These are phyloP conservation scores for Mionectes macconnelli DNA, from an alignment of 2,113 vertebrate genomes.

Conservation along the genomic window DNA sequence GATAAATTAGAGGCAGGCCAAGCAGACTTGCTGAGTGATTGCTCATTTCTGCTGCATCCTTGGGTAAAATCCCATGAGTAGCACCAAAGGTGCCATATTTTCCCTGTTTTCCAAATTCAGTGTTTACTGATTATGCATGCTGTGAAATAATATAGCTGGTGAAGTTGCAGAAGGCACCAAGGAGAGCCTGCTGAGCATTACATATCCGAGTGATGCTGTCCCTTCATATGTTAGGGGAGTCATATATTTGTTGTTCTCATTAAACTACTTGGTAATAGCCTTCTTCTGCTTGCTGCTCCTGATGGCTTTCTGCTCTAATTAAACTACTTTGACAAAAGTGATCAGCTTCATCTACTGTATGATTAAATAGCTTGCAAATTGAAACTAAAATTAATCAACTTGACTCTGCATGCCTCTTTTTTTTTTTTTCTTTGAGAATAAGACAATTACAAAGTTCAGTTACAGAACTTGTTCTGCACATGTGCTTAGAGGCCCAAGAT, in stretches of 20 bases:
- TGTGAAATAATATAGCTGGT: constrained; percentile 6
- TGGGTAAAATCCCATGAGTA: constrained; percentile 69
- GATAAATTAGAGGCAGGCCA: constrained; percentile 79
- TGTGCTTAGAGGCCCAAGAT: neutral
- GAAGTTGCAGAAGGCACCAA: neutral
- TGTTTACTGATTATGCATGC: constrained; percentile 20
- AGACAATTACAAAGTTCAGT: neutral
- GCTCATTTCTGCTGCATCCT: constrained; percentile 72
- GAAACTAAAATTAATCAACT: neutral
- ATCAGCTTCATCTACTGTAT: neutral
- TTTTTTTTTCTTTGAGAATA: neutral
- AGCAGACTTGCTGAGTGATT: constrained; percentile 68
- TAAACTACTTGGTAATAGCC: neutral
- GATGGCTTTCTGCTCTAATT: neutral
- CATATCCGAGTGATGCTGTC: neutral
- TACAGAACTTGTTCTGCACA: neutral
- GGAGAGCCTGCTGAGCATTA: neutral
- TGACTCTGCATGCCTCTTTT: neutral
- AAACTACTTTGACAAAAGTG: neutral
- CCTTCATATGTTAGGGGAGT: neutral
- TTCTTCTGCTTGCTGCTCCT: neutral
- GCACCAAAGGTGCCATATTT: neutral
- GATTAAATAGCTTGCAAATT: neutral
- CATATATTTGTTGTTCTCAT: neutral
- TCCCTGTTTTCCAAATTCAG: neutral